phyloP scores from a whole-genome alignment of 2,113 vertebrate genomes.

The Grammomys dolichurus region DNA sequence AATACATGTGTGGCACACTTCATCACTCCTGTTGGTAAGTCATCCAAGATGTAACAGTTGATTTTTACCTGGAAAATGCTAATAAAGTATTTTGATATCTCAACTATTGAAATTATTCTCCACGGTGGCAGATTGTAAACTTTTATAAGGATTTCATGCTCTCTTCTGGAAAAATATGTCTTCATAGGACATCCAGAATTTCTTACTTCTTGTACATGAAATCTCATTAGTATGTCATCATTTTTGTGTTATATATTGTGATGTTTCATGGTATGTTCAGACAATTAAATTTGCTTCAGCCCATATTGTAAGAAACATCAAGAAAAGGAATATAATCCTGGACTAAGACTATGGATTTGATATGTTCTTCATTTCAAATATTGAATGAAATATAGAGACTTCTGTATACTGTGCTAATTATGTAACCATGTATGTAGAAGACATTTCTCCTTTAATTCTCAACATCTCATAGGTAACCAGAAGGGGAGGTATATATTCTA shows the following conservation, averaged over 20 bases:
- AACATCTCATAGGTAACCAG: not conserved
- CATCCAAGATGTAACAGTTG: not conserved
- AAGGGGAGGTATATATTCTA: not conserved
- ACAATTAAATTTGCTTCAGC: not conserved
- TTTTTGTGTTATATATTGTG: fast-evolving
- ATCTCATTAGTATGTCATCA: not conserved
- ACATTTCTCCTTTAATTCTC: not conserved
- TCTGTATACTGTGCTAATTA: not conserved
- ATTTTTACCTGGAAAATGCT: not conserved
- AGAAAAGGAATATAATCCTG: not conserved
- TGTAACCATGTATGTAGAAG: not conserved
- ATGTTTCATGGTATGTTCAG: not conserved
- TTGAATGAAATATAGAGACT: not conserved
- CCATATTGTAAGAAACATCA: not conserved
- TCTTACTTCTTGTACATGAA: not conserved
- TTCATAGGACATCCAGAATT: not conserved
- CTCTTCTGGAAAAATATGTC: not conserved
- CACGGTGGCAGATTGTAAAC: not conserved
- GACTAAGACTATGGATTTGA: not conserved
- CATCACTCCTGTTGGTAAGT: not conserved
- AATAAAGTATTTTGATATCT: not conserved
- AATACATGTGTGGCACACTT: too few species aligned
- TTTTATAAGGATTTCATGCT: not conserved
- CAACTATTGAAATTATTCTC: not conserved
- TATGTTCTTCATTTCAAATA: not conserved